Conservation (phyloP, 53 echinoderm and acorn worm genomes). For the Mesocentrotus franciscanus region DNA sequence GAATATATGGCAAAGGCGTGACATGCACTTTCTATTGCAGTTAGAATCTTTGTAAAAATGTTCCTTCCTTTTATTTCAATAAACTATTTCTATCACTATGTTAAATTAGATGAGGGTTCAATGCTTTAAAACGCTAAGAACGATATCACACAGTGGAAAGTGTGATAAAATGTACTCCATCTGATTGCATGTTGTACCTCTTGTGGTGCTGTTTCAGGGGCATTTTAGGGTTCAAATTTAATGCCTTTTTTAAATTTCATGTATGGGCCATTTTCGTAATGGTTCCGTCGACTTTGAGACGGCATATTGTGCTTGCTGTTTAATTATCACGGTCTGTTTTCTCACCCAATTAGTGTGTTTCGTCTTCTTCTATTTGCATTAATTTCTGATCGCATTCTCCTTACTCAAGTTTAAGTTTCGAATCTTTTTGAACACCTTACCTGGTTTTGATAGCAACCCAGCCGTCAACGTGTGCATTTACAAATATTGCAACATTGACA, state of each 20-base stretch:
- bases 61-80: too few relatives aligned
- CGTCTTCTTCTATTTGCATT: neutral
- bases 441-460: conserved; percentile 54
- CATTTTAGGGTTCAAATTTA: too few relatives aligned
- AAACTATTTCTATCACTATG: too few relatives aligned
- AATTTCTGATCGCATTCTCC: neutral
- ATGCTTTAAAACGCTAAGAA: too few relatives aligned
- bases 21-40: too few relatives aligned
- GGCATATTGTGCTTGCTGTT: neutral
- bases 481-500: conserved; percentile 60
- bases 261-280: neutral
- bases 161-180: too few relatives aligned
- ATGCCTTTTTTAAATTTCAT: neutral
- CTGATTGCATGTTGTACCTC: too few relatives aligned
- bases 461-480: conserved; percentile 27
- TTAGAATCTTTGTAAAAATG: too few relatives aligned
- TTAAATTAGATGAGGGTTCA: too few relatives aligned
- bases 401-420: neutral
- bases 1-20: too few relatives aligned
- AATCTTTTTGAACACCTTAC: neutral
- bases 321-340: neutral
- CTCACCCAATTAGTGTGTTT: neutral
- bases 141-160: too few relatives aligned
- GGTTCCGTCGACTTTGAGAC: neutral
- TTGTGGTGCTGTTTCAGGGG: too few relatives aligned